Percentiles rank a stretch among this genome's conserved stretches.
Evolutionary conservation across 2,113 vertebrate genomes (phyloP).

Genomic region (Datnioides undecimradiatus): DNA sequence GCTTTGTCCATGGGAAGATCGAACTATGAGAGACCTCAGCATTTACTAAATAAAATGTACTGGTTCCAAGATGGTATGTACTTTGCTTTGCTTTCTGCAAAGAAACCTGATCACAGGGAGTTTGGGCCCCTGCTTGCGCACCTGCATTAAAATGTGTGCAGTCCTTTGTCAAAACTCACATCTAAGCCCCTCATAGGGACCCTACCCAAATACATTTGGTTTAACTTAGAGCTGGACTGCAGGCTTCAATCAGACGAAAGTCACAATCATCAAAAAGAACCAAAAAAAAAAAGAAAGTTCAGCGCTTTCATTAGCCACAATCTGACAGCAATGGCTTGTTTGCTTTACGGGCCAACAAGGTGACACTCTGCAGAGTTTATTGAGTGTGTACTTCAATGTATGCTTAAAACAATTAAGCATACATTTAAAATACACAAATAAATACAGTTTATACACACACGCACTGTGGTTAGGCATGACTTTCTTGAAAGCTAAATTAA

Average conservation of each 20-base stretch:
- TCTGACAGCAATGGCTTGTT: conserved; percentile 22
- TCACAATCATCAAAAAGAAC: conserved; percentile 30
- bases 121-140: conserved; percentile 4
- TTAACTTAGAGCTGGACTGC: conserved; percentile 58
- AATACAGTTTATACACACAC: conserved; percentile 2
- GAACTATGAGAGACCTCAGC: conserved; percentile 12
- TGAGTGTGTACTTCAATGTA: not conserved
- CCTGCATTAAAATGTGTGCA: conserved; percentile 30
- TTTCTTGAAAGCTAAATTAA: conserved; percentile 56
- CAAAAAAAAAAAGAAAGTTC: conserved; percentile 3
- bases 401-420: conserved; percentile 6
- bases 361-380: conserved; percentile 16
- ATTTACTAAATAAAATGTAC: conserved; percentile 2
- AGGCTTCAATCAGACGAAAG: conserved; percentile 40
- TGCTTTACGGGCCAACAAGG: not conserved
- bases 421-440: not conserved
- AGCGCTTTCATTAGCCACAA: conserved; percentile 30
- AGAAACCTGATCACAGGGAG: conserved; percentile 18
- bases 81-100: not conserved
- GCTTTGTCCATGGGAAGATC: not conserved
- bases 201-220: conserved; percentile 67
- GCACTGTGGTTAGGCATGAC: conserved; percentile 23
- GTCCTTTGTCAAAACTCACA: conserved; percentile 39
- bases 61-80: not conserved
- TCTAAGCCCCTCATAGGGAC: conserved; percentile 41